Base-by-base conservation (phyloP, 2,888 invertebrate species). In the Timandra comae region DNA sequence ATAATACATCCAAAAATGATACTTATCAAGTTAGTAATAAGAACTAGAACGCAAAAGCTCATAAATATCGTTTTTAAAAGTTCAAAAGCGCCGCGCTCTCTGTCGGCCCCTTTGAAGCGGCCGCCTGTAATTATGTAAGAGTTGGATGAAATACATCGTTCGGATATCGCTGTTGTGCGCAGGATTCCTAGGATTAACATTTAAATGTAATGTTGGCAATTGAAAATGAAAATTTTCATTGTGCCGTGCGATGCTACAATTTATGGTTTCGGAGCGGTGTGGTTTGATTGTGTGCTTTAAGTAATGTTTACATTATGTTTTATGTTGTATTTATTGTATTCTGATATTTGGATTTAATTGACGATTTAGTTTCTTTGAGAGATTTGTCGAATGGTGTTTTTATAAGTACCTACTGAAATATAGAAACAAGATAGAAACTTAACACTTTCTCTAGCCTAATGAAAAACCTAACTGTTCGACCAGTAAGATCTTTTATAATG, bases 101-200 rank as follows among this genome's bases (percentile, higher is more conserved):
- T 53, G 73, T 67, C 81, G 81, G 81, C 54, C 41, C 71, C 72
- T 85, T 85, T 85, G 82, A 81, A 65, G 71, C 54, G 57, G 65
- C 66, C 65, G 72, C 45, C 73, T 60, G 72, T 81, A 82, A 82
- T 82, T 82, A 82, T 76, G 67, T 73, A 75, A 78, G 72, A 67
- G 62, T 62, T 61, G 56, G 57, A 52, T 57, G 56, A 49, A 61
- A 54, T 49, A 57, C 65, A 51, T 52, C 52, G 61, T 49, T 48
- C 37, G 52, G 50, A 58, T 56, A 56, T 56, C 52, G 53, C 55
- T 40, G 47, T 44, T 6, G 3, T 16, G 16, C 49, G 52, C 57
- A 67, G 65, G 61, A 63, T 58, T 63, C 63, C 70, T 68, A 68
- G 65, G 66, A 56, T 63, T 57, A 52, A 52, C 51, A 56, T 63